A percentile compares a stretch with the other conserved stretches of the same genome.
These are phyloP conservation scores for Nemotelus pantherinus DNA, from an alignment of 2,888 invertebrate genomes.

Conservation along the genomic window DNA sequence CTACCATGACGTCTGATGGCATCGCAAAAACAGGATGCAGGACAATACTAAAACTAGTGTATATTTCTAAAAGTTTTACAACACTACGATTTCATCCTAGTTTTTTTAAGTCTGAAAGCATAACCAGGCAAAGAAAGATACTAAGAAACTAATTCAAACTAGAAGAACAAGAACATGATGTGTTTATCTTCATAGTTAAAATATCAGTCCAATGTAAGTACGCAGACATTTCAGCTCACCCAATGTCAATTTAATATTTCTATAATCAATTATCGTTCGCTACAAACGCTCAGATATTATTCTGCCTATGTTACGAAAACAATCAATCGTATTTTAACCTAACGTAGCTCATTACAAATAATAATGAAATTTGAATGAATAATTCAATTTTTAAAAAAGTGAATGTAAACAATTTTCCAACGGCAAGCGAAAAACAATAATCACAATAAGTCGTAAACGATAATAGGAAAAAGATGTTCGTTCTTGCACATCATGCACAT, in stretches of 20 bases:
- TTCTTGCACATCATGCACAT: too few species aligned
- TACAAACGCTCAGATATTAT: too few species aligned
- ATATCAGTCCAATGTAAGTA: slow-evolving; percentile 7
- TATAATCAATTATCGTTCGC: too few species aligned
- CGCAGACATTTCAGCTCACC: background rate
- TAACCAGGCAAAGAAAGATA: slow-evolving; percentile 45
- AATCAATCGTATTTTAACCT: slow-evolving; percentile 8
- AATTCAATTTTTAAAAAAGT: too few species aligned
- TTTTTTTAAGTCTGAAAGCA: slow-evolving; percentile 30
- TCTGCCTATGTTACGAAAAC: background rate
- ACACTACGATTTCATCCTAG: background rate
- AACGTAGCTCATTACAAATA: too few species aligned
- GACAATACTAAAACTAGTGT: background rate
- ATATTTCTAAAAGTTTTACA: background rate
- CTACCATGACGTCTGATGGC: background rate
- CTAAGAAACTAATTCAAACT: slow-evolving; percentile 30
- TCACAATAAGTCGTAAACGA: too few species aligned
- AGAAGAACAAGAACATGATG: background rate
- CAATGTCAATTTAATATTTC: too few species aligned
- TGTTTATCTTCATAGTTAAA: background rate
- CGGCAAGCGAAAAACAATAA: too few species aligned
- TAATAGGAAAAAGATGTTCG: too few species aligned
- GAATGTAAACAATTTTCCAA: too few species aligned
- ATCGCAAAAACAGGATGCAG: background rate
- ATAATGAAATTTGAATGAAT: too few species aligned